phyloP scores from a whole-genome alignment of 1,140 invertebrate species.

The Neomicropteryx cornuta region DNA sequence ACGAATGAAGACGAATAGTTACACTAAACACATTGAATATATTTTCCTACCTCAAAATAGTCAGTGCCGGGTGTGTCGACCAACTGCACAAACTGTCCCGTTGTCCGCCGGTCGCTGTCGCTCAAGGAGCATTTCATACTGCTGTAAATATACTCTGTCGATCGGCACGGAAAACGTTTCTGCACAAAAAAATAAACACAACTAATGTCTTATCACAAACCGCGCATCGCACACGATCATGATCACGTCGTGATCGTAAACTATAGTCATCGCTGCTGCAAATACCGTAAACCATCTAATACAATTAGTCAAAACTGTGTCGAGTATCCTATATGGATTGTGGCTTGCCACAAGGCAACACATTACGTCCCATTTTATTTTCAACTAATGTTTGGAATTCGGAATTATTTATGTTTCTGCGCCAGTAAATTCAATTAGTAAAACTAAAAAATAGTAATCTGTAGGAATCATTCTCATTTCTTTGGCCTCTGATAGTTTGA shows the following conservation, averaged over 20 bases:
- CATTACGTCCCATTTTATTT: too few relatives aligned
- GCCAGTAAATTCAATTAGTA: too few relatives aligned
- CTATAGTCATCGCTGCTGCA: constrained; percentile 1
- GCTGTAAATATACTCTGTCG: constrained; percentile 88
- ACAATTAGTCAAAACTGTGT: neutral
- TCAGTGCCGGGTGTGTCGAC: constrained; percentile 84
- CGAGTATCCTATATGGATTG: neutral
- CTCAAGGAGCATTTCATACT: constrained; percentile 83
- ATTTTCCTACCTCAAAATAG: constrained; percentile 73
- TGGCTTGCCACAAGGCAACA: too few relatives aligned
- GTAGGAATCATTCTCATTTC: too few relatives aligned
- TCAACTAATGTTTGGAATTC: too few relatives aligned
- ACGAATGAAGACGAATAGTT: too few relatives aligned
- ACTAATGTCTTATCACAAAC: constrained; percentile 1
- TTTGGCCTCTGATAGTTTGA: too few relatives aligned
- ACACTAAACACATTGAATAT: too few relatives aligned
- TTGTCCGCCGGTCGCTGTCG: constrained; percentile 77
- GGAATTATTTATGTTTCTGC: too few relatives aligned
- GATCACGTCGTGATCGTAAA: constrained; percentile 1
- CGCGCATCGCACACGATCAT: neutral
- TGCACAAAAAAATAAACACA: constrained; percentile 27
- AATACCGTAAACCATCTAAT: neutral
- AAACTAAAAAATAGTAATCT: too few relatives aligned
- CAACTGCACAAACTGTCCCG: constrained; percentile 71
- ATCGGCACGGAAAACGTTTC: constrained; percentile 82